Percentiles rank a stretch among this genome's conserved stretches.
Evolutionary conservation across 1,140 invertebrate species (phyloP).

Genomic region (Drosophila insularis): DNA sequence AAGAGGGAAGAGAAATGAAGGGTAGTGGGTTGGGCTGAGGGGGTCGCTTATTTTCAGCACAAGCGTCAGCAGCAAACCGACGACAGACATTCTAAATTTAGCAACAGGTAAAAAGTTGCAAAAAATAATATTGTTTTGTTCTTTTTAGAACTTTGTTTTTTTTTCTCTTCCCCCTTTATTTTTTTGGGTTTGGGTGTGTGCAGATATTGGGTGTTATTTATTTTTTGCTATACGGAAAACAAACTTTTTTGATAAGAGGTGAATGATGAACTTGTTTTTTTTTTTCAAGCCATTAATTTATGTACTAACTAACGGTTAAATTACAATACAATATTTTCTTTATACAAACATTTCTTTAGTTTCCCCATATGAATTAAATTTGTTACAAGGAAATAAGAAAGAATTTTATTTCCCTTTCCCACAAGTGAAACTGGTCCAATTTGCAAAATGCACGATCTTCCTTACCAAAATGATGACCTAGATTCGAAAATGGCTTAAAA

Average conservation of each 20-base stretch:
- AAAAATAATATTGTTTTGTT: slow-evolving; percentile 15
- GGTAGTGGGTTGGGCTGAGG: background rate
- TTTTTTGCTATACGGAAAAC: background rate
- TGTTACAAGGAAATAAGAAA: too few relatives aligned
- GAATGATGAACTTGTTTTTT: background rate
- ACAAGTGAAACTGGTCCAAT: too few relatives aligned
- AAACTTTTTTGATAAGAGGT: background rate
- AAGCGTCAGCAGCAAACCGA: slow-evolving; percentile 67
- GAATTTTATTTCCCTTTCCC: too few relatives aligned
- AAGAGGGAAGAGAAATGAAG: background rate
- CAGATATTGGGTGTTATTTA: background rate
- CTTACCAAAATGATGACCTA: too few relatives aligned
- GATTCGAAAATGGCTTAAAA: too few relatives aligned
- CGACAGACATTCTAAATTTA: slow-evolving; percentile 76
- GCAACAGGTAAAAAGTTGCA: slow-evolving; percentile 70
- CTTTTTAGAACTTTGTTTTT: slow-evolving; percentile 11
- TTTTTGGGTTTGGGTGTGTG: slow-evolving; percentile 19
- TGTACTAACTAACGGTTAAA: background rate
- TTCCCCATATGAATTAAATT: too few relatives aligned
- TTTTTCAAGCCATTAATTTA: background rate
- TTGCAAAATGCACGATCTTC: too few relatives aligned
- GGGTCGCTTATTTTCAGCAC: slow-evolving; percentile 53
- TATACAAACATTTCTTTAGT: slow-evolving; percentile 21
- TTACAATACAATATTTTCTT: slow-evolving; percentile 17
- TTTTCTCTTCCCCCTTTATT: slow-evolving; percentile 8